These are phyloP conservation scores for Typhlomys cinereus DNA, from an alignment of 2,113 vertebrate genomes.

Conservation along the genomic window DNA sequence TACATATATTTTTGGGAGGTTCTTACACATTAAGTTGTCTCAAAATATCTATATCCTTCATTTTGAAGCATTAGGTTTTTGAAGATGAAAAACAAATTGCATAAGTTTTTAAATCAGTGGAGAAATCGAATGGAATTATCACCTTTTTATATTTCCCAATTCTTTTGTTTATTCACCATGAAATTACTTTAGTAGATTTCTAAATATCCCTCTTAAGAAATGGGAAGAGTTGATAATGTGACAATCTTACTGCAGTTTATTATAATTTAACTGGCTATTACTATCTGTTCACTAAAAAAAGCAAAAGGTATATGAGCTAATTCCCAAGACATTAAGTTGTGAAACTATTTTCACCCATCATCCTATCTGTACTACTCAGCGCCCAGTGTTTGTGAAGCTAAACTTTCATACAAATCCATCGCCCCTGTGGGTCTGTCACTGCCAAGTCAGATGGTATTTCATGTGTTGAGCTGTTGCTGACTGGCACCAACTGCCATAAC, in stretches of 20 bases:
- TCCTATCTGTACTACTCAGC: neutral
- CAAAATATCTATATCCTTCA: neutral
- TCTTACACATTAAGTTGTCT: conserved; percentile 22
- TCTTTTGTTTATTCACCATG: neutral
- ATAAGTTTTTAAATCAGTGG: neutral
- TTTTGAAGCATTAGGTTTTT: conserved; percentile 41
- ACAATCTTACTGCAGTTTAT: neutral
- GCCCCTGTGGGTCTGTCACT: neutral
- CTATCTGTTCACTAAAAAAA: neutral
- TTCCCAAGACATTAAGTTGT: conserved; percentile 13
- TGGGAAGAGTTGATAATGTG: neutral
- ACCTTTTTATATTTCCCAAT: neutral
- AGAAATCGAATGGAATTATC: neutral
- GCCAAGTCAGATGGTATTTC: neutral
- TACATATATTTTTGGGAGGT: neutral
- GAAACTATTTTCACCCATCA: neutral
- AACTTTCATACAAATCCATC: neutral
- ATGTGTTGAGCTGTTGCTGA: neutral
- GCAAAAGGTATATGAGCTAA: neutral
- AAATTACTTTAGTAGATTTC: no score
- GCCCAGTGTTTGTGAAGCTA: neutral
- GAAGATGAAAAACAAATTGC: conserved; percentile 20
- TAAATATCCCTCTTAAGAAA: conserved; percentile 14
- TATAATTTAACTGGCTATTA: neutral
- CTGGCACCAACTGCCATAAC: neutral